A percentile compares a stretch with the other conserved stretches of the same genome.
Conservation (phyloP, 2,113 vertebrate species). For the Cebidichthys violaceus region DNA sequence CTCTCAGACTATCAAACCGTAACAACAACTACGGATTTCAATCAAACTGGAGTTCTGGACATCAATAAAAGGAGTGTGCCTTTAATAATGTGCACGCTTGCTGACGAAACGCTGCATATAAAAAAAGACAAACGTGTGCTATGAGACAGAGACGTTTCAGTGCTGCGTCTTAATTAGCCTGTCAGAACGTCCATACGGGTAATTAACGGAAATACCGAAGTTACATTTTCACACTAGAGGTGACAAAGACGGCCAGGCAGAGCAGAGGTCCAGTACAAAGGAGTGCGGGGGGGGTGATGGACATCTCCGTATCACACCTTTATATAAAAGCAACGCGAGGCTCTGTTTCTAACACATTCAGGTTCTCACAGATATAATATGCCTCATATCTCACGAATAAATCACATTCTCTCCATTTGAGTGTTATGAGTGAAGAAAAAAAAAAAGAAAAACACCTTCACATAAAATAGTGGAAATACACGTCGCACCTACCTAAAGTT, state of each 20-base stretch:
- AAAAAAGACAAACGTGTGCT: not conserved
- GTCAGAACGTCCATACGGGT: slow-evolving; percentile 11
- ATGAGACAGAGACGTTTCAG: not conserved
- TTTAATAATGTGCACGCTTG: not conserved
- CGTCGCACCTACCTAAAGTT: not conserved
- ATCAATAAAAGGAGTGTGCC: not conserved
- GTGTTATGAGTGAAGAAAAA: not conserved
- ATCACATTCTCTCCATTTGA: not conserved
- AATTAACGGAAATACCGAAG: slow-evolving; percentile 41
- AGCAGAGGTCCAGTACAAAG: slow-evolving; percentile 14
- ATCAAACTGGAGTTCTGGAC: not conserved
- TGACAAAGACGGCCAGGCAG: slow-evolving; percentile 25
- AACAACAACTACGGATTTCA: slow-evolving; percentile 1
- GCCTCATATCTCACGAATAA: not conserved
- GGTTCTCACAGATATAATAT: not conserved
- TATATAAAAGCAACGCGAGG: not conserved
- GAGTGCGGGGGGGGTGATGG: not conserved
- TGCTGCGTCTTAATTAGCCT: not conserved
- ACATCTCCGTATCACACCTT: slow-evolving; percentile 41
- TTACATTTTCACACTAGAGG: slow-evolving; percentile 22
- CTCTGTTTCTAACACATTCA: not conserved
- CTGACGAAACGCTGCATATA: not conserved
- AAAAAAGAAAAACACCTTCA: not conserved
- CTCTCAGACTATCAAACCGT: slow-evolving; percentile 13
- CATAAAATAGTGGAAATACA: not conserved